phyloP scores from a whole-genome alignment of 2,113 vertebrate genomes.

The Dasypus novemcinctus region DNA sequence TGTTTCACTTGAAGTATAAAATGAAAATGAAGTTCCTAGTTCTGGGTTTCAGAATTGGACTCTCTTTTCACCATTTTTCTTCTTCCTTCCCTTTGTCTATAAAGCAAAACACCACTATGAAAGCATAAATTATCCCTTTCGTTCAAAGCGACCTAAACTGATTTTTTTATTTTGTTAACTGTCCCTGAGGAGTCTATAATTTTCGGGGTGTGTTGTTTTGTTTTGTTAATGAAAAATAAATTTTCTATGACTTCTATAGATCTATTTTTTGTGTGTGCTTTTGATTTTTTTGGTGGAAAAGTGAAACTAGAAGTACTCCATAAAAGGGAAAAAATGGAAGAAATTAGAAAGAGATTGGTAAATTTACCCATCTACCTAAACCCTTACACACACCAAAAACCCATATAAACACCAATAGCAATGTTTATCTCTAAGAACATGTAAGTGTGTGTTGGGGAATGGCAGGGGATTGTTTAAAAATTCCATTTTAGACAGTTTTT shows the following conservation, averaged over 20 bases:
- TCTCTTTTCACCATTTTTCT: not conserved
- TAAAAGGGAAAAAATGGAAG: not conserved
- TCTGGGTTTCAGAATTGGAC: not conserved
- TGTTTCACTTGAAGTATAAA: not conserved
- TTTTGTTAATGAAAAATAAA: conserved; percentile 10
- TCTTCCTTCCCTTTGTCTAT: not conserved
- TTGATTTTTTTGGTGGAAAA: not conserved
- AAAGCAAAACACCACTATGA: not conserved
- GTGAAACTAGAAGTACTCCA: not conserved
- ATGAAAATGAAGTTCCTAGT: not conserved
- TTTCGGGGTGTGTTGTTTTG: not conserved
- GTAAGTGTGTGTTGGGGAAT: not conserved
- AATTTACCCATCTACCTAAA: not conserved
- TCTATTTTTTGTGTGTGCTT: not conserved
- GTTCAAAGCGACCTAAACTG: not conserved
- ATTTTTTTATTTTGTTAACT: not conserved
- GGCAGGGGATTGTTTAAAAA: not conserved
- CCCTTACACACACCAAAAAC: rapidly evolving
- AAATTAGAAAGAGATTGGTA: not conserved
- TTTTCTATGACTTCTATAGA: not conserved
- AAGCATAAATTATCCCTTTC: conserved; percentile 8
- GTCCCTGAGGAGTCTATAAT: not conserved
- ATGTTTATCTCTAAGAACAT: not conserved
- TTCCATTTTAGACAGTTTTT: not conserved
- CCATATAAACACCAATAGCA: not conserved